Percentiles rank a stretch among this genome's conserved stretches.
Evolutionary conservation across 2,113 vertebrate species (phyloP).

Genomic region (Rhinopomastus cyanomelas): DNA sequence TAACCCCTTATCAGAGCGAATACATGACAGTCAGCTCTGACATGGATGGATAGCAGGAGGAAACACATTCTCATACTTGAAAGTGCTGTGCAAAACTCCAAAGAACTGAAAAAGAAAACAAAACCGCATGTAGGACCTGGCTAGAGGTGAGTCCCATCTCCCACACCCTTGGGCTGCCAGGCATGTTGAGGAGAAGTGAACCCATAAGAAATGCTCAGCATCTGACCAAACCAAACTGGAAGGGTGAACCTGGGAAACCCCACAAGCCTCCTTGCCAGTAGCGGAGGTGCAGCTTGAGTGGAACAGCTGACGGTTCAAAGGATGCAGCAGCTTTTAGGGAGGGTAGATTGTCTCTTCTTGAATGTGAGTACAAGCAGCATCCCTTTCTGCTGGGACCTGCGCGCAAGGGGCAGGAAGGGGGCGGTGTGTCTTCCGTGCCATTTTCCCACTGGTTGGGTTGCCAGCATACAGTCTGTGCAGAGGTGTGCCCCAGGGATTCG

Average conservation of each 20-base stretch:
- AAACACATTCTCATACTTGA: not conserved
- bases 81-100: not conserved
- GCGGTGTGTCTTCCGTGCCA: not conserved
- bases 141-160: not conserved
- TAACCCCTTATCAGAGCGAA: slow-evolving; percentile 31
- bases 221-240: not conserved
- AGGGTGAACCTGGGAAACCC: not conserved
- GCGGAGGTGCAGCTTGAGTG: not conserved
- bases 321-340: not conserved
- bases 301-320: not conserved
- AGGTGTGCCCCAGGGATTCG: slow-evolving; percentile 47
- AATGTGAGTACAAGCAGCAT: not conserved
- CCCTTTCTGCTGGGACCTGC: not conserved
- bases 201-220: not conserved
- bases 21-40: slow-evolving; percentile 32
- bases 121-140: not conserved
- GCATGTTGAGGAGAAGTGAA: not conserved
- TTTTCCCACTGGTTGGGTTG: slow-evolving; percentile 23
- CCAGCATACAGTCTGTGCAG: slow-evolving; percentile 4
- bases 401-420: not conserved
- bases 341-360: not conserved
- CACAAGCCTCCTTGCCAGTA: not conserved
- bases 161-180: not conserved
- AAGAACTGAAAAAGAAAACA: not conserved
- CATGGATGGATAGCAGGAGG: not conserved